Conservation (phyloP, 2,113 vertebrate genomes). For the Podiceps cristatus region DNA sequence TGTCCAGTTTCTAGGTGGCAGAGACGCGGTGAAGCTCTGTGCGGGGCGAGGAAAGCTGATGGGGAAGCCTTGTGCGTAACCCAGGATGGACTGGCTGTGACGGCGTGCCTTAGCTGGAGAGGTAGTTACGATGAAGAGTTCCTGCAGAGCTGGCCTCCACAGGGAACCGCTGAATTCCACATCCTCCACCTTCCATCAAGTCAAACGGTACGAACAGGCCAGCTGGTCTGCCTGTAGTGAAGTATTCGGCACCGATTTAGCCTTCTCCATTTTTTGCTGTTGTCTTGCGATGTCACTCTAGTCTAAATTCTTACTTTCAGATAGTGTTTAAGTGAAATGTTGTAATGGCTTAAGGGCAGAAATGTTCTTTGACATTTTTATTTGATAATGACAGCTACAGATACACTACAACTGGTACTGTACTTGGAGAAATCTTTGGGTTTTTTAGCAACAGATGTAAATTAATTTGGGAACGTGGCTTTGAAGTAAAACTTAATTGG, state of each 20-base stretch:
- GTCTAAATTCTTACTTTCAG: background rate
- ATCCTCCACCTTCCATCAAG: conserved; percentile 70
- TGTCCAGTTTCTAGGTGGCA: conserved; percentile 46
- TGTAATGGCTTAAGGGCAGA: background rate
- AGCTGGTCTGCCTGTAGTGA: background rate
- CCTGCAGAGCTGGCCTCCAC: conserved; percentile 83
- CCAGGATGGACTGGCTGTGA: conserved; percentile 74
- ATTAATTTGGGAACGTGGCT: conserved; percentile 20
- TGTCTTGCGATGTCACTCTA: background rate
- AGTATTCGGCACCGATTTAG: fast-evolving
- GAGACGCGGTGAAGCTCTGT: background rate
- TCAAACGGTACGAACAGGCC: conserved; percentile 74
- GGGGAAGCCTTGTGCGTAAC: background rate
- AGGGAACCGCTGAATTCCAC: conserved; percentile 76
- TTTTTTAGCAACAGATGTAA: conserved; percentile 29
- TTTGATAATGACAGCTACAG: conserved; percentile 18
- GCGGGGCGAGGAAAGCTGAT: background rate
- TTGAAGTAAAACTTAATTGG: conserved; percentile 20
- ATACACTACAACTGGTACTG: background rate
- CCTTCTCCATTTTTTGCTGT: background rate
- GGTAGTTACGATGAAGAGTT: conserved; percentile 77
- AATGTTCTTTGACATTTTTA: background rate
- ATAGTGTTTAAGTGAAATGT: background rate
- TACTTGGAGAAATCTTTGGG: background rate
- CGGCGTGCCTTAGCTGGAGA: conserved; percentile 75